These are phyloP conservation scores for Dysidea cf. avara DNA, from an alignment of 37 sponge, comb jelly and placozoan genomes.

Conservation along the genomic window DNA sequence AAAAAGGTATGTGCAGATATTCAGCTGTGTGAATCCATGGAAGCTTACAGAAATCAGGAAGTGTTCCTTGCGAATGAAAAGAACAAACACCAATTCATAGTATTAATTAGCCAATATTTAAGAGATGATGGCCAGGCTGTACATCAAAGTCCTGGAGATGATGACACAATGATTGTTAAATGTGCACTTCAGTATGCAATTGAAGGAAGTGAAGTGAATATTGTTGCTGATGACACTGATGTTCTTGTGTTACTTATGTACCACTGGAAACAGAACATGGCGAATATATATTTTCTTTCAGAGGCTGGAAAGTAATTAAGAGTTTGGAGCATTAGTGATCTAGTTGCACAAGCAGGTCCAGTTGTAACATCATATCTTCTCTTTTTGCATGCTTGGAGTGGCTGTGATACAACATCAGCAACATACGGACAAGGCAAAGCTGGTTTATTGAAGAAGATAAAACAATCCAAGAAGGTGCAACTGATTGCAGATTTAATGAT, in stretches of 20 bases:
- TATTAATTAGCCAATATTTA: too few species aligned
- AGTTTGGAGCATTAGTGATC: slow-evolving; percentile 35
- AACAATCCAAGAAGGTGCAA: slow-evolving; percentile 18
- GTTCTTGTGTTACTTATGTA: slow-evolving; percentile 22
- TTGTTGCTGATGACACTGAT: slow-evolving; percentile 19
- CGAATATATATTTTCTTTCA: too few species aligned
- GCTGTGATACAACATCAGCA: too few species aligned
- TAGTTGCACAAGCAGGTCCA: background rate
- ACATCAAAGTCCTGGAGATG: slow-evolving; percentile 18
- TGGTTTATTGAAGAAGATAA: slow-evolving; percentile 13
- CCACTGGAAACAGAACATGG: slow-evolving; percentile 20
- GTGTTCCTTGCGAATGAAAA: too few species aligned
- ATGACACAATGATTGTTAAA: too few species aligned
- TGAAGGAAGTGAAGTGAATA: too few species aligned
- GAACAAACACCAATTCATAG: too few species aligned
- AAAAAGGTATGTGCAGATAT: too few species aligned
- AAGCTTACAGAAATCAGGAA: too few species aligned
- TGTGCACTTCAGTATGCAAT: too few species aligned
- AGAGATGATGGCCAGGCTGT: slow-evolving; percentile 20
- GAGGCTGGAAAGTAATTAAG: slow-evolving; percentile 7
- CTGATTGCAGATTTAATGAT: slow-evolving; percentile 24
- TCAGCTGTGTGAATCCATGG: slow-evolving; percentile 20
- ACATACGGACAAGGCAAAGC: too few species aligned
- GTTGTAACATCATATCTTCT: slow-evolving; percentile 9
- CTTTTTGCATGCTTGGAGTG: too few species aligned